Conservation (phyloP, 1,140 invertebrate genomes). For the Heliconius eleuchia region DNA sequence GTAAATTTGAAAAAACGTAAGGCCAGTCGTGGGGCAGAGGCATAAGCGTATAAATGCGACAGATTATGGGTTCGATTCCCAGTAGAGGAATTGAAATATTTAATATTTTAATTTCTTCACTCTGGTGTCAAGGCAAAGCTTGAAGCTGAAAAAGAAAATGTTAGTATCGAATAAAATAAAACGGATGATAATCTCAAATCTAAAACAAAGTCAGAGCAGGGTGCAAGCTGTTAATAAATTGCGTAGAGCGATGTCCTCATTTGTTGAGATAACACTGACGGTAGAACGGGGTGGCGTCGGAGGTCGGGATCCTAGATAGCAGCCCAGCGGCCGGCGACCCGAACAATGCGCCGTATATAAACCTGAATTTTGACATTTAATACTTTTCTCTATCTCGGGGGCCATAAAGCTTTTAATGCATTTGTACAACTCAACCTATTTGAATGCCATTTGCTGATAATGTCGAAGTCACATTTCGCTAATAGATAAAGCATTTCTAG, state of each 20-base stretch:
- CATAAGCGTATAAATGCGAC: too few relatives aligned
- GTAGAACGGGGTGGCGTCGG: conserved; percentile 58
- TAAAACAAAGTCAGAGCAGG: neutral
- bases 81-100: too few relatives aligned
- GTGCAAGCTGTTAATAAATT: conserved; percentile 47
- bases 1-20: too few relatives aligned
- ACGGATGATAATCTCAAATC: neutral
- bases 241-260: conserved; percentile 63
- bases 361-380: conserved; percentile 13
- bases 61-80: too few relatives aligned
- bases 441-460: conserved; percentile 39
- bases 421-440: conserved; percentile 30
- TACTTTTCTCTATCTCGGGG: conserved; percentile 17
- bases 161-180: too few relatives aligned
- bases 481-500: conserved; percentile 47
- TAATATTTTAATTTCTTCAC: too few relatives aligned
- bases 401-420: conserved; percentile 38
- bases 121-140: too few relatives aligned
- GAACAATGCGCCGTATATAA: conserved; percentile 31
- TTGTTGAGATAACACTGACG: conserved; percentile 70
- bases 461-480: conserved; percentile 40
- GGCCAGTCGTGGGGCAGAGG: too few relatives aligned
- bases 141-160: too few relatives aligned
- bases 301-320: conserved; percentile 68
- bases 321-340: conserved; percentile 54